Base-by-base conservation (phyloP, 1,140 invertebrate species). In the Rhizoglyphus robini region DNA sequence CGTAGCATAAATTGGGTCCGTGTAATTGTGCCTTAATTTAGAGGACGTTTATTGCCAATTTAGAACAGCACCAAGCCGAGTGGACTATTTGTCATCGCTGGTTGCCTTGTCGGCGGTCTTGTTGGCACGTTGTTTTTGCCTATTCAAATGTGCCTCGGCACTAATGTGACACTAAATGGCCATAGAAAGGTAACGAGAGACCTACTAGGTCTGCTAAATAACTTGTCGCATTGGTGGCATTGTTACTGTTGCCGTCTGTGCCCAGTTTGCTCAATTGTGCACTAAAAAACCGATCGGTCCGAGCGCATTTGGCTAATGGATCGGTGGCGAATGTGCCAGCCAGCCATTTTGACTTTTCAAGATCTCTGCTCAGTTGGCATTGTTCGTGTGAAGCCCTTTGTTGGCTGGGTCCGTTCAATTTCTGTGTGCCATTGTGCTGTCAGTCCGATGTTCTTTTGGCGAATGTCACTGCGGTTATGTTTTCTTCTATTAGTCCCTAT, bases 401-500 rank as follows among this genome's bases (percentile, higher is more conserved):
- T n/a, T n/a, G n/a, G 31, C 20, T 54, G 8, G 23, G 8, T 54
- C 15, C 51, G 8, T 23, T 54, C 51, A 27, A 8, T 32, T 54
- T 32, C 51, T 23, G 41, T 46, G 15, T 54, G 8, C 23, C 20
- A 32, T 54, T 54, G 51, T 25, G 23, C 51, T 54, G 23, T 54
- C 51, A 27, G 23, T 54, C 23, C 51, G 23, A 54, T 54, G 23
- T 54, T 54, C 51, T 27, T 54, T 54, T 54, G 36, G 36, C 36
- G 36, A 41, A 41, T 54, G 23, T 27, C 51, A 54, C 51, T 54
- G 51, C 51, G 51, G 51, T 54, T 20, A 54, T 54, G 51, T 54
- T 54, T 54, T 54, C 51, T 23, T 54, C 51, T 54, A 54, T 54
- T 54, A 54, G 51, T 11, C 51, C 51, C 51, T 54, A 54, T 54